These are phyloP conservation scores for Nomada fabriciana DNA, from an alignment of 2,888 invertebrate species.

Conservation along the genomic window DNA sequence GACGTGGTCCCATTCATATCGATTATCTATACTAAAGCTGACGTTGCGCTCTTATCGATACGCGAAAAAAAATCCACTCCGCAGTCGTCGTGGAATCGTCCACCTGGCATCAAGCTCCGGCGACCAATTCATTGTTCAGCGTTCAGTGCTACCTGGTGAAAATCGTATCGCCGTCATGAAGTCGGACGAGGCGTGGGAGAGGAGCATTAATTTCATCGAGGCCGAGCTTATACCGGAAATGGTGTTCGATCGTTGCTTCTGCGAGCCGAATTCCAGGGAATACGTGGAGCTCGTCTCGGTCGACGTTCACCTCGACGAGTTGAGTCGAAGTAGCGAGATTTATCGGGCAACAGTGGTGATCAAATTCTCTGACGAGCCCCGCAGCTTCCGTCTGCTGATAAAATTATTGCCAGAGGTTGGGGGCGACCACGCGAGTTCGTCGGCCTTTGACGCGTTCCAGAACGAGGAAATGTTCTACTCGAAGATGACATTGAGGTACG, in stretches of 20 bases:
- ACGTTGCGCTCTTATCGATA: no score
- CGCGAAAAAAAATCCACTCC: no score
- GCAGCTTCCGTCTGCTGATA: constrained; percentile 73
- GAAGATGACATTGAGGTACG: constrained; percentile 72
- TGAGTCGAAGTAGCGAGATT: constrained; percentile 54
- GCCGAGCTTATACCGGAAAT: constrained; percentile 78
- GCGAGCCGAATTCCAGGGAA: constrained; percentile 78
- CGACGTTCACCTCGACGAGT: constrained; percentile 55
- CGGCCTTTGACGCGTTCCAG: constrained; percentile 70
- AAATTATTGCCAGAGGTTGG: constrained; percentile 71
- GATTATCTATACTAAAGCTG: no score
- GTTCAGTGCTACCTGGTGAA: neutral
- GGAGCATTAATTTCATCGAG: constrained; percentile 73
- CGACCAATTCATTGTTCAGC: neutral
- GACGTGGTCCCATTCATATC: no score
- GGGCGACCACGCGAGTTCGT: neutral
- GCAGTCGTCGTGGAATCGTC: no score
- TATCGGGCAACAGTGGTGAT: constrained; percentile 71
- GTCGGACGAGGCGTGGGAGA: constrained; percentile 30
- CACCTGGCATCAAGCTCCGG: no score
- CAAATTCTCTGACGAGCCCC: constrained; percentile 76
- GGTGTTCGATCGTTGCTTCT: constrained; percentile 79
- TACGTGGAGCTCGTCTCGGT: constrained; percentile 79
- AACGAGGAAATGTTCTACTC: constrained; percentile 81
- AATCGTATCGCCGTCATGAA: constrained; percentile 14